Evolutionary conservation across 2,797 vertebrate genomes (phyloP), one percentile per base, ranked within the genome.

Genomic region (Siniperca scherzeri): DNA sequence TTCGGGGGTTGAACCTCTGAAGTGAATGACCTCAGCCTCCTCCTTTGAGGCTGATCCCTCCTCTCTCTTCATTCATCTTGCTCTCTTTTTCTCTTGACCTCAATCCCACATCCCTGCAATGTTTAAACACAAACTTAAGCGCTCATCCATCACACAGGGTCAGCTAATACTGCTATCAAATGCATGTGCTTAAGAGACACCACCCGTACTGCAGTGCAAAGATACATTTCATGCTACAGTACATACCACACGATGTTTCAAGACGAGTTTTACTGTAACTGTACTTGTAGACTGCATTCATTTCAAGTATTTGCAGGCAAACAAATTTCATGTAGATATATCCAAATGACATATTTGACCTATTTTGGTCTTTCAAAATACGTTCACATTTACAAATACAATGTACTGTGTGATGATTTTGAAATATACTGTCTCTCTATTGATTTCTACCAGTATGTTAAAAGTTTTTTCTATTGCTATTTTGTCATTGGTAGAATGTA

Each of bases 121-220:
- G 83, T 91, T 93, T 84, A 83, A 82, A 87, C 83, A 81, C 81
- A 84, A 67, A 81, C 87, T 77, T 77, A 64, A 86, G 84, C 66
- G 69, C 84, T 83, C 86, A 68, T 9, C 57, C 80, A 71, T 89
- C 85, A 70, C 75, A 80, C 50, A 38, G 66, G 74, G 82, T 83
- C 87, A 85, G 55, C 70, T 78, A 78, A 86, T 70, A 60, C 80
- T 9, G 74, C 79, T 78, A 71, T 84, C 64, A 42, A 65, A 85
- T 77, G 72, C 70, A 56, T 80, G 80, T 77, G 84, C 79, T 84
- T 82, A 79, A 42, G 75, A 82, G 77, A 84, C 74, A 72, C 75
- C 38, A 25, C 59, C 78, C 27, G 1, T 2, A 21, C 80, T 57
- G 61, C 56, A 62, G 50, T 10, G 53, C 75, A 69, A 61, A 81